Evolutionary conservation across 30 jellyfish, hydroid and myxozoan genomes (phyloP).

Genomic region (Hydractinia echinata): DNA sequence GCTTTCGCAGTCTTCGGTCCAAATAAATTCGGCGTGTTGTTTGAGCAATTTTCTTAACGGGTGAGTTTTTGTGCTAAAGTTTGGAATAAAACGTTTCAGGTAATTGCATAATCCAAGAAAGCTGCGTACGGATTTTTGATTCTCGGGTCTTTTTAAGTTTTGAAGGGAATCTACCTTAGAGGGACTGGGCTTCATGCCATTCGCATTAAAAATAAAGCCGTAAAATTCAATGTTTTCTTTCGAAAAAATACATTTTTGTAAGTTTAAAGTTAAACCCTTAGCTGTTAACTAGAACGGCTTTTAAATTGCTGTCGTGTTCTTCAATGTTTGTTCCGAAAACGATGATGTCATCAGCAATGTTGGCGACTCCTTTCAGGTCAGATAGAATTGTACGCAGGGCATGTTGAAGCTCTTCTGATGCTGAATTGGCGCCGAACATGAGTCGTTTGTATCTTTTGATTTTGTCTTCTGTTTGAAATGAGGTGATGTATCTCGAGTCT

Average conservation of each 20-base stretch:
- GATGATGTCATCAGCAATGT: conserved; percentile 15
- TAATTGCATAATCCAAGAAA: not conserved
- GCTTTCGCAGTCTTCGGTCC: conserved; percentile 42
- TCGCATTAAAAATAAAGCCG: conserved; percentile 20
- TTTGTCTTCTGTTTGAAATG: conserved; percentile 45
- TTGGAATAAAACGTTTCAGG: conserved; percentile 28
- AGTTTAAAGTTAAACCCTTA: too few species aligned
- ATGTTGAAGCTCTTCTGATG: conserved; percentile 18
- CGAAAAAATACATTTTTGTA: conserved; percentile 34
- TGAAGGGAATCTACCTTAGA: too few species aligned
- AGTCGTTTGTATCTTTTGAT: conserved; percentile 3
- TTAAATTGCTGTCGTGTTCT: not conserved
- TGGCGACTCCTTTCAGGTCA: not conserved
- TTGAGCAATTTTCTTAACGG: conserved; percentile 4
- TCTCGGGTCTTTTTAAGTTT: not conserved
- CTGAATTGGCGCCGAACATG: conserved; percentile 10
- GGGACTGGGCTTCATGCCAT: not conserved
- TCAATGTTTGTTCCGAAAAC: not conserved
- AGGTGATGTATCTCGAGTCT: conserved; percentile 39
- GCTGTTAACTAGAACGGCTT: conserved; percentile 15
- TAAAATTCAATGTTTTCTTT: conserved; percentile 29
- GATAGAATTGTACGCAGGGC: not conserved
- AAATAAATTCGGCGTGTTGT: conserved; percentile 24
- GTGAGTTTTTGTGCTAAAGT: conserved; percentile 8
- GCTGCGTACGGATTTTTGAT: conserved; percentile 35